Percentiles rank a stretch among this genome's conserved stretches.
phyloP scores from a whole-genome alignment of 2,888 invertebrate genomes.

The Meghimatium bilineatum region DNA sequence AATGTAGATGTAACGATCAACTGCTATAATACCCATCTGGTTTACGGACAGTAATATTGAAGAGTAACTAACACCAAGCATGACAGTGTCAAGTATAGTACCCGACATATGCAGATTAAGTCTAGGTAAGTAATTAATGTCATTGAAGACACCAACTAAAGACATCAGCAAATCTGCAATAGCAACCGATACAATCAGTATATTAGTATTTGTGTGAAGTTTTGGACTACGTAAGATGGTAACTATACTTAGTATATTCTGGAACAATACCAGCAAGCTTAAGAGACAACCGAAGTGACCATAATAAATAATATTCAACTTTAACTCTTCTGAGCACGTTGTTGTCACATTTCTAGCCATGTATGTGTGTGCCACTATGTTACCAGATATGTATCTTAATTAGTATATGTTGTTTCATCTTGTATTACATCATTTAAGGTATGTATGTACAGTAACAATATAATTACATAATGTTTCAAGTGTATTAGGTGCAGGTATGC shows the following conservation, averaged over 20 bases:
- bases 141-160: background rate
- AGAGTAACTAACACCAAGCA: background rate
- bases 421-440: too few relatives aligned
- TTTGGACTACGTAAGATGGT: background rate
- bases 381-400: too few relatives aligned
- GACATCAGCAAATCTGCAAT: background rate
- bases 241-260: background rate
- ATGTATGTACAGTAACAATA: too few relatives aligned
- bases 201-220: background rate
- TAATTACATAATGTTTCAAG: too few relatives aligned
- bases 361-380: too few relatives aligned
- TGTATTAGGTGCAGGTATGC: too few relatives aligned
- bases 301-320: too few relatives aligned
- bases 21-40: background rate
- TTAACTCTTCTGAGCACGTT: too few relatives aligned
- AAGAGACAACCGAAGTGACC: too few relatives aligned
- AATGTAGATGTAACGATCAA: constrained; percentile 9
- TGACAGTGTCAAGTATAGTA: background rate
- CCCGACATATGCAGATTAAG: background rate
- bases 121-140: background rate
- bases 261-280: too few relatives aligned
- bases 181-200: background rate
- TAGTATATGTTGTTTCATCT: too few relatives aligned
- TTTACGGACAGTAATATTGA: background rate
- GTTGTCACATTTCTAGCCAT: too few relatives aligned